Base-by-base conservation (phyloP, 2,797 vertebrate species). In the Sebastes steindachneri region DNA sequence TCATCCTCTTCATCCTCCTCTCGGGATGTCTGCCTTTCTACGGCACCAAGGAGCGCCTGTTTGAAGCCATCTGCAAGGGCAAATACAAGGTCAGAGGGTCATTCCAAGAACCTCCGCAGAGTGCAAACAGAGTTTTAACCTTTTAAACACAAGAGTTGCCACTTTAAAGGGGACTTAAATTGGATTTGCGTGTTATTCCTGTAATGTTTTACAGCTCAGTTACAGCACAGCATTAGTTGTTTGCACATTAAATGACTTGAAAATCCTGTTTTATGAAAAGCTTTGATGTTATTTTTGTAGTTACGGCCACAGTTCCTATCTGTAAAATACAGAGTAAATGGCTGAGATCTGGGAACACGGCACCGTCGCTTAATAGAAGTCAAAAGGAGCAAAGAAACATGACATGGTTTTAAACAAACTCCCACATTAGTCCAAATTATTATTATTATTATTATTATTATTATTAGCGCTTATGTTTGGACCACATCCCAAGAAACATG, bases 21-120 rank as follows among this genome's bases (percentile, higher is more conserved):
- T 99, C 98, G 0, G 98, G 98, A 91, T 99, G 98, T 93, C 96
- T 99, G 88, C 98, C 98, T 84, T 99, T 99, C 95, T 99, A 99
- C 23, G 98, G 98, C 96, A 99, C 98, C 83, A 99, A 98, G 95
- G 98, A 99, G 93, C 96, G 98, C 84, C 94, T 99, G 90, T 99
- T 99, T 91, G 98, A 99, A 95, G 98, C 97, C 85, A 99, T 99
- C 94, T 98, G 98, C 85, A 99, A 98, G 95, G 98, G 98, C 87
- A 99, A 98, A 96, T 99, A 99, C 87, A 99, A 99, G 97, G 63
- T 65, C 23, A 63, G 31, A 23, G 29, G 19, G n/a, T 55, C 53
- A 11, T 23, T 55, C 53, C 23, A 55, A 55, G 53, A 55, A 55
- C 53, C 21, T 23, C n/a, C 10, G 10, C 21, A 5, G 53, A 23